Percentiles rank a stretch among this genome's conserved stretches.
phyloP scores from a whole-genome alignment of 2,797 vertebrate genomes.

The Echeneis naucrates region DNA sequence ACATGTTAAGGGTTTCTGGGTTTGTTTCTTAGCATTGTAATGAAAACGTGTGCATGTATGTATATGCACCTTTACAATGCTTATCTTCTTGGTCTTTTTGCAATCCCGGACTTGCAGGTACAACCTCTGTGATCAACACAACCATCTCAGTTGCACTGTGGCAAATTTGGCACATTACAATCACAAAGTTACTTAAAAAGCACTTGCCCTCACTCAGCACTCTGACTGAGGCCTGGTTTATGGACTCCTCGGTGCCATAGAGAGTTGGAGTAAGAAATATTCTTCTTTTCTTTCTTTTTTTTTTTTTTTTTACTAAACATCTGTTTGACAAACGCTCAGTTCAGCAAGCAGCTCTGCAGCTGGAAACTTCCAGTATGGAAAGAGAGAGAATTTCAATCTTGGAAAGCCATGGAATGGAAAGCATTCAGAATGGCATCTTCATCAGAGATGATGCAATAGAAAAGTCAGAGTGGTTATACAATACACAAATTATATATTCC shows the following conservation, averaged over 20 bases:
- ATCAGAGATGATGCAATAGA: conserved; percentile 55
- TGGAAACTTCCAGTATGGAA: conserved; percentile 74
- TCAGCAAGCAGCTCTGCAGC: conserved; percentile 48
- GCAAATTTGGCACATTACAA: conserved; percentile 34
- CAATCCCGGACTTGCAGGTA: conserved; percentile 23
- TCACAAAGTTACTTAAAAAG: conserved; percentile 37
- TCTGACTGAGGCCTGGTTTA: conserved; percentile 66
- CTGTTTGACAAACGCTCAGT: conserved; percentile 64
- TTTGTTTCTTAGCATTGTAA: conserved; percentile 28
- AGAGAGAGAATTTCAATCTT: conserved; percentile 57
- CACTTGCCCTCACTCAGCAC: conserved; percentile 31
- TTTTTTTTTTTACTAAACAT: conserved; percentile 65
- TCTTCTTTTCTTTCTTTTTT: conserved; percentile 27
- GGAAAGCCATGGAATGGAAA: conserved; percentile 71
- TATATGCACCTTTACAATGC: not conserved
- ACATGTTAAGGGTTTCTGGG: conserved; percentile 59
- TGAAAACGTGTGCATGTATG: conserved; percentile 23
- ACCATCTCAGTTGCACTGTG: conserved; percentile 29
- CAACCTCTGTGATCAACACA: conserved; percentile 23
- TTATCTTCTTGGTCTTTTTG: conserved; percentile 11
- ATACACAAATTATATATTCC: conserved; percentile 17
- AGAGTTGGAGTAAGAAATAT: conserved; percentile 37
- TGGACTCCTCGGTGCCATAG: conserved; percentile 43
- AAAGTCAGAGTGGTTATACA: conserved; percentile 17
- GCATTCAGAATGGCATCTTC: conserved; percentile 65